These are phyloP conservation scores for Salvelinus fontinalis DNA, from an alignment of 2,113 vertebrate species.

Conservation along the genomic window DNA sequence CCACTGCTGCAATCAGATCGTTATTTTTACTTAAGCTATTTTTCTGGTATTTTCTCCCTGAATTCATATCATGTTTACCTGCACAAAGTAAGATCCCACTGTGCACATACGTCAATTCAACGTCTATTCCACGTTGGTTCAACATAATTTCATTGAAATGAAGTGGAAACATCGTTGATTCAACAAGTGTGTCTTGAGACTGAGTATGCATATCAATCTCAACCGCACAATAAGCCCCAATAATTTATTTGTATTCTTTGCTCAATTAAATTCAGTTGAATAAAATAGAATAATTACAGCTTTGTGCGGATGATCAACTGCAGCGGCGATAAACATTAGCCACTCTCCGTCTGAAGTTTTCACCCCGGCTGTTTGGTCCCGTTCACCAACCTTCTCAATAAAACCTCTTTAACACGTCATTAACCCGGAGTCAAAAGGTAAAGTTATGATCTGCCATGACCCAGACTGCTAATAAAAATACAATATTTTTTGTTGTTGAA, in stretches of 20 bases:
- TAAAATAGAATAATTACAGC: slow-evolving; percentile 50
- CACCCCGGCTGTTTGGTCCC: slow-evolving; percentile 52
- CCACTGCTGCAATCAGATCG: not conserved
- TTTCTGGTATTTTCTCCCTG: too few species aligned
- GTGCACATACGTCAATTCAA: too few species aligned
- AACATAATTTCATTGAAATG: too few species aligned
- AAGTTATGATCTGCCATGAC: slow-evolving; percentile 61
- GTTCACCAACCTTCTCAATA: slow-evolving; percentile 69
- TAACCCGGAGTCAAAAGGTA: slow-evolving; percentile 56
- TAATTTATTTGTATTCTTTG: slow-evolving; percentile 46
- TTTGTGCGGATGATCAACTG: slow-evolving; percentile 55
- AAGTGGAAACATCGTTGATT: too few species aligned
- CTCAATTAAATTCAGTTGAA: slow-evolving; percentile 57
- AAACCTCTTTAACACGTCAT: slow-evolving; percentile 66
- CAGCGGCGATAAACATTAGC: slow-evolving; percentile 65
- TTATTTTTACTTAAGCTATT: not conserved
- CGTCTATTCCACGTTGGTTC: too few species aligned
- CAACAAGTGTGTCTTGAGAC: slow-evolving; percentile 5
- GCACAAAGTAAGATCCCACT: too few species aligned
- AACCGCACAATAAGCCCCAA: too few species aligned
- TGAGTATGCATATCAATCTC: too few species aligned
- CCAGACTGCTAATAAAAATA: slow-evolving; percentile 65
- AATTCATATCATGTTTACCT: too few species aligned
- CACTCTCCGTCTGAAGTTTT: slow-evolving; percentile 34
- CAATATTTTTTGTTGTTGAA: slow-evolving; percentile 60